Base-by-base conservation (phyloP, 2,113 vertebrate genomes). In the Heterotis niloticus region DNA sequence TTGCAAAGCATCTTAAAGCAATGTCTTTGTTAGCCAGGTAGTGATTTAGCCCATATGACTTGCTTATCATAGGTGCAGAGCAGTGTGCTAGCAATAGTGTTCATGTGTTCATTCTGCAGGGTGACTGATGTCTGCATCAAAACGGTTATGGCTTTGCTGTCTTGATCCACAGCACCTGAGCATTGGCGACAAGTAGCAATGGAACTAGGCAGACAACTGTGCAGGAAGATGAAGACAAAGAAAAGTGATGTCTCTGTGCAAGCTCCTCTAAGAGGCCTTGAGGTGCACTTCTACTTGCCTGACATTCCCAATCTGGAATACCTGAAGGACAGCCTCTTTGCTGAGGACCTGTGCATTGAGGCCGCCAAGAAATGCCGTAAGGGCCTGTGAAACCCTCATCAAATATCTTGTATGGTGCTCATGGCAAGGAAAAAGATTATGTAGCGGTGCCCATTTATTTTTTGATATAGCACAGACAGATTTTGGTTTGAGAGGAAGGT, bases 181-280 rank as follows among this genome's bases (percentile, higher is more conserved):
- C 83, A 93, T 92, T 82, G 34, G 92, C 90, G 87, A 89, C 92
- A 86, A 89, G 91, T 84, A 92, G 88, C 87, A 91, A 94, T 95
- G 95, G 92, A 92, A 89, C 88, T 91, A 87, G 87, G 93, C 83
- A 95, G 96, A 95, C 96, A 95, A 91, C 96, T 98, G 90, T 98
- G 98, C 91, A 93, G 95, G 79, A 99, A 98, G 88, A 94, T 94
- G 91, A 95, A 87, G 89, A 91, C 92, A 23, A 94, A 87, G 84
- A 96, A 90, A 73, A 85, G 80, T 0, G 95, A 95, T 18, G 83
- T 90, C 70, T 85, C 85, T 24, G 75, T 86, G 71, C 87, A 91
- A 14, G 79, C 82, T 80, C 90, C 92, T 5, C 87, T 87, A 80
- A 92, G 85, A 16, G 96, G 96, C 57, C 87, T 97, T 66, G 95